phyloP scores from a whole-genome alignment of 2,888 invertebrate species.

The Agrochola litura region DNA sequence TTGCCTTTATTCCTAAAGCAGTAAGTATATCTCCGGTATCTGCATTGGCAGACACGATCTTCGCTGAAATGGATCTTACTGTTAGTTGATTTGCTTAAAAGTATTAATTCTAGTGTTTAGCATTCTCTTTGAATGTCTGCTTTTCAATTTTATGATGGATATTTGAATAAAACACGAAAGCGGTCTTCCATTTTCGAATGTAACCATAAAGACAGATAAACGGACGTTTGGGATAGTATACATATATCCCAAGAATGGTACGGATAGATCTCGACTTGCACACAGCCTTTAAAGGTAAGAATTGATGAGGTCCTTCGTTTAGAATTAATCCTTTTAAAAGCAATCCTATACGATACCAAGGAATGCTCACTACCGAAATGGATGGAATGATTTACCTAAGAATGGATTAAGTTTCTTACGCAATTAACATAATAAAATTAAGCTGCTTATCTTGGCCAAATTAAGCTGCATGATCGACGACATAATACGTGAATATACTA shows the following conservation, averaged over 20 bases:
- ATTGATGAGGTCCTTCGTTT: background rate
- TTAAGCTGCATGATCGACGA: background rate
- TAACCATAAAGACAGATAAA: background rate
- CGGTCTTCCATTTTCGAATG: slow-evolving; percentile 2
- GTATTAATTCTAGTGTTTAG: slow-evolving; percentile 35
- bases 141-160: slow-evolving; percentile 19
- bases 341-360: background rate
- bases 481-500: background rate
- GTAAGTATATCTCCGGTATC: slow-evolving; percentile 1
- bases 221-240: background rate
- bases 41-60: slow-evolving; percentile 31
- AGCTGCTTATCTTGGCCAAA: slow-evolving; percentile 5
- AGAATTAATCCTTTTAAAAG: background rate
- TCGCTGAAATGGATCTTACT: slow-evolving; percentile 38
- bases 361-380: background rate
- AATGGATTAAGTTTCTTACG: slow-evolving; percentile 18
- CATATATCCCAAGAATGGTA: too few relatives aligned
- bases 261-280: background rate
- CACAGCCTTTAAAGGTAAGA: too few relatives aligned
- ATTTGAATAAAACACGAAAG: slow-evolving; percentile 6
- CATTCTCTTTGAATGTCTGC: slow-evolving; percentile 25
- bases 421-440: slow-evolving; percentile 10
- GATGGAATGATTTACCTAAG: background rate
- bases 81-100: slow-evolving; percentile 47
- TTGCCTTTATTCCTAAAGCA: slow-evolving; percentile 21